Conservation (phyloP, 2,797 vertebrate genomes). For the Stomatorhinus walkeri region DNA sequence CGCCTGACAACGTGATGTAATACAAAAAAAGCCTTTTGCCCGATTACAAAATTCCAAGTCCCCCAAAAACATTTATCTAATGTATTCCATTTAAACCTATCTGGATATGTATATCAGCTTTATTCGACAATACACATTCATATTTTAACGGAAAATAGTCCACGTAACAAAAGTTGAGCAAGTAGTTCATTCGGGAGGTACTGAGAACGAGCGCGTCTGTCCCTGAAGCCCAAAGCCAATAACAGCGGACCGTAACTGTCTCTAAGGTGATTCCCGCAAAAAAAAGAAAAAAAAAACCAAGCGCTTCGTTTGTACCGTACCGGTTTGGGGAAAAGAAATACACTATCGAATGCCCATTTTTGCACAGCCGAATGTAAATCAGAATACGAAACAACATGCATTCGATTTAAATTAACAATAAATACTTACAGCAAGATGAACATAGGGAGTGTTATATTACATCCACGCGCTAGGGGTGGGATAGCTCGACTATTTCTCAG, state of each 20-base stretch:
- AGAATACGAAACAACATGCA: neutral
- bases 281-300: neutral
- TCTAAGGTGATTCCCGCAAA: conserved; percentile 1
- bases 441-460: conserved; percentile 50
- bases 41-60: neutral
- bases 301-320: neutral
- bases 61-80: neutral
- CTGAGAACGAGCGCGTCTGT: neutral
- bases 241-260: neutral
- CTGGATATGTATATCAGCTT: neutral
- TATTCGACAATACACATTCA: neutral
- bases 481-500: conserved; percentile 68
- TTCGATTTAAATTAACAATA: conserved; percentile 19
- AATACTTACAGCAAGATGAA: conserved; percentile 62
- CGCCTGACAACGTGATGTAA: neutral
- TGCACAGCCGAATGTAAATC: neutral
- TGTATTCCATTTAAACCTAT: neutral
- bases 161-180: neutral
- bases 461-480: conserved; percentile 67
- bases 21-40: neutral
- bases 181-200: neutral
- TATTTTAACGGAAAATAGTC: neutral
- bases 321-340: neutral
- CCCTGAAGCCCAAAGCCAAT: conserved; percentile 1
- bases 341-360: neutral